A percentile compares a stretch with the other conserved stretches of the same genome.
phyloP scores from a whole-genome alignment of 2,888 invertebrate species.

The Syrista parreyssii region DNA sequence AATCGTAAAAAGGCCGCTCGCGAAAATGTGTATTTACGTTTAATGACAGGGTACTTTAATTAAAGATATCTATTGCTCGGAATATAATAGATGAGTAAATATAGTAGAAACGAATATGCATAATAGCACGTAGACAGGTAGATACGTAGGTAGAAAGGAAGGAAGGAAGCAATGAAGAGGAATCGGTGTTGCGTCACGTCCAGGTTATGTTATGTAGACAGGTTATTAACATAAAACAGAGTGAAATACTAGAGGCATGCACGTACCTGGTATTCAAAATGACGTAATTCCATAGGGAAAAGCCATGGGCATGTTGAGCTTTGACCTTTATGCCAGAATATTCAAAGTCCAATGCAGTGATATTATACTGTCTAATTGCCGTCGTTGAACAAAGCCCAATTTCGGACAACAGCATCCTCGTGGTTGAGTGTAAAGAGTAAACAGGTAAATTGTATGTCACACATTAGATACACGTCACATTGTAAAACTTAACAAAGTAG shows the following conservation, averaged over 20 bases:
- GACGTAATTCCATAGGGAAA: slow-evolving; percentile 38
- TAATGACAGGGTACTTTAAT: background rate
- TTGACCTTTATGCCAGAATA: slow-evolving; percentile 53
- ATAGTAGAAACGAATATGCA: background rate
- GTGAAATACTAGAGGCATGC: slow-evolving; percentile 8
- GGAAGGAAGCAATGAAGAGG: background rate
- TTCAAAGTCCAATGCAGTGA: slow-evolving; percentile 54
- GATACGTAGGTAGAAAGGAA: background rate
- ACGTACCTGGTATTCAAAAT: slow-evolving; percentile 36
- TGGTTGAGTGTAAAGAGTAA: background rate
- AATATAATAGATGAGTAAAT: background rate
- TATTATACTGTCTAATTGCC: slow-evolving; percentile 46
- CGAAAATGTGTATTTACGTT: background rate
- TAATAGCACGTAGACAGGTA: background rate
- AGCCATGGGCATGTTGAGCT: slow-evolving; percentile 34
- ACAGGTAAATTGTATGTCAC: background rate
- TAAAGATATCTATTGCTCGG: background rate
- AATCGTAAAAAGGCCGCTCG: background rate
- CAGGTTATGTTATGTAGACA: slow-evolving; percentile 9
- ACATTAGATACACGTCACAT: background rate
- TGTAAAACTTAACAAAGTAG: background rate
- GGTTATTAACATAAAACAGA: slow-evolving; percentile 21
- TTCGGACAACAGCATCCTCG: background rate
- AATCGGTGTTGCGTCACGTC: background rate
- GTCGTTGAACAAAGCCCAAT: slow-evolving; percentile 47